A percentile compares a stretch with the other conserved stretches of the same genome.
Conservation (phyloP, 1,140 invertebrate genomes). For the Contarinia nasturtii region DNA sequence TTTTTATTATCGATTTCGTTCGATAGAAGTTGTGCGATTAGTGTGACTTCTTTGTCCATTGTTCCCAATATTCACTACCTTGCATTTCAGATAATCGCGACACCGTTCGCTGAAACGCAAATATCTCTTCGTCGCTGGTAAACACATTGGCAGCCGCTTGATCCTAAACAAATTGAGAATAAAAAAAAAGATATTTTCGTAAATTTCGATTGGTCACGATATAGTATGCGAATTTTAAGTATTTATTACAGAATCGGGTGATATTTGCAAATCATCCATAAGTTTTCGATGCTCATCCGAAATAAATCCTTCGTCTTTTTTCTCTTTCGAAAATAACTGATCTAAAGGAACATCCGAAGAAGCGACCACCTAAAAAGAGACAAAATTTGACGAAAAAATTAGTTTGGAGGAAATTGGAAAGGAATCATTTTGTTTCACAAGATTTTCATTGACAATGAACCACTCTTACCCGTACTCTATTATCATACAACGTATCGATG, state of each 20-base stretch:
- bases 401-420: neutral
- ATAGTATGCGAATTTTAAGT: too few relatives aligned
- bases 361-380: slow-evolving; percentile 40
- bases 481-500: slow-evolving; percentile 94
- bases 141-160: slow-evolving; percentile 68
- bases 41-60: slow-evolving; percentile 34
- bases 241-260: slow-evolving; percentile 18
- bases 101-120: slow-evolving; percentile 86
- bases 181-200: slow-evolving; percentile 2
- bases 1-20: too few relatives aligned
- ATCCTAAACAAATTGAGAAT: slow-evolving; percentile 14
- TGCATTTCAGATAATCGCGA: slow-evolving; percentile 92
- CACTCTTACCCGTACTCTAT: slow-evolving; percentile 50
- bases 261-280: slow-evolving; percentile 86
- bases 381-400: neutral
- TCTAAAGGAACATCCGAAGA: slow-evolving; percentile 56
- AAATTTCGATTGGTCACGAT: too few relatives aligned
- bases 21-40: too few relatives aligned
- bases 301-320: slow-evolving; percentile 20
- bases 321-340: slow-evolving; percentile 49
- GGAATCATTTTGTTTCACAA: too few relatives aligned
- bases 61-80: slow-evolving; percentile 77
- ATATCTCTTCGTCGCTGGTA: slow-evolving; percentile 92
- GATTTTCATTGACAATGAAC: too few relatives aligned
- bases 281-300: slow-evolving; percentile 62